These are phyloP conservation scores for Tylochromis polylepis DNA, from an alignment of 2,113 vertebrate species.

Conservation along the genomic window DNA sequence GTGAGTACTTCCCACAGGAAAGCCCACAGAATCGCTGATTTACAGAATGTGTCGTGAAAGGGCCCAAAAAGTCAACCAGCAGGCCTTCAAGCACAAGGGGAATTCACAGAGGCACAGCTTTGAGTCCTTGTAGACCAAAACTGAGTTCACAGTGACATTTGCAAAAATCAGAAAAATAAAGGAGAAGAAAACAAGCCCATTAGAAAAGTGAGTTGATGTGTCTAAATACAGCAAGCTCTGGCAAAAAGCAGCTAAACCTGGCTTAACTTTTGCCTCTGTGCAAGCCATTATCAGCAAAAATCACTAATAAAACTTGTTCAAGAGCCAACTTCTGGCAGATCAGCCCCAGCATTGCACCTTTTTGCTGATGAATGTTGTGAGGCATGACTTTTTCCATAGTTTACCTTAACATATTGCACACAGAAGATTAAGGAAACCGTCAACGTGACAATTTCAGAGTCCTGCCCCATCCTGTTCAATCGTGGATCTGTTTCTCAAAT, in stretches of 20 bases:
- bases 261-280: background rate
- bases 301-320: background rate
- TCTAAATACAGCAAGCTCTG: background rate
- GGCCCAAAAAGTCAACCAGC: background rate
- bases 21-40: background rate
- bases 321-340: background rate
- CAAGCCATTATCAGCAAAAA: background rate
- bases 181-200: background rate
- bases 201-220: background rate
- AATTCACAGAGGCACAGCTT: background rate
- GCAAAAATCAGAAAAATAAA: background rate
- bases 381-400: background rate
- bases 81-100: background rate
- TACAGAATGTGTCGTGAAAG: background rate
- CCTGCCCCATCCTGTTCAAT: background rate
- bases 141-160: background rate
- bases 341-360: background rate
- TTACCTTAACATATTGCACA: background rate
- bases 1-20: background rate
- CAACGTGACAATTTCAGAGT: background rate
- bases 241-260: background rate
- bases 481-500: background rate
- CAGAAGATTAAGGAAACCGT: background rate
- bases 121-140: background rate
- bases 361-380: background rate